Percentiles rank a stretch among this genome's conserved stretches.
These are phyloP conservation scores for Pseudanteris insignis DNA, from an alignment of 2,888 invertebrate genomes.

Conservation along the genomic window DNA sequence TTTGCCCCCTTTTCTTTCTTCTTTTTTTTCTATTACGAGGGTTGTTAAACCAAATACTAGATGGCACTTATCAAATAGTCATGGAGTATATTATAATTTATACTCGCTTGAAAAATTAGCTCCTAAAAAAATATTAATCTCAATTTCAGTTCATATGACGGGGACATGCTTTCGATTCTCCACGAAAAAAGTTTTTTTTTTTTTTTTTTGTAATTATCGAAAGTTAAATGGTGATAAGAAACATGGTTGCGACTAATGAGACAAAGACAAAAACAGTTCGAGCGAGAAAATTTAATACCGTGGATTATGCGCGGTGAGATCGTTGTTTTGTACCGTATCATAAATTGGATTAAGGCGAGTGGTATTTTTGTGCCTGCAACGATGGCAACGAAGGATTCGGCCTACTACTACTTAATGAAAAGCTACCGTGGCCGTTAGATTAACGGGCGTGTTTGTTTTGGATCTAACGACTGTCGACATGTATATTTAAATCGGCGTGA, in stretches of 20 bases:
- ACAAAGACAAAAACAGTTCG: constrained; percentile 1
- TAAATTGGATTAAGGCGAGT: constrained; percentile 58
- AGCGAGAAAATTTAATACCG: constrained; percentile 48
- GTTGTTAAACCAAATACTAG: too few species aligned
- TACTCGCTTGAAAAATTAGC: too few species aligned
- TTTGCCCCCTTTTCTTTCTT: too few species aligned
- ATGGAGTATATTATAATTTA: too few species aligned
- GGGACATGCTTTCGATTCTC: too few species aligned
- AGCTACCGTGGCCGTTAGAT: constrained; percentile 19
- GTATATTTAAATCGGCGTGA: constrained; percentile 18
- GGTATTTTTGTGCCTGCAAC: constrained; percentile 48
- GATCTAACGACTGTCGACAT: constrained; percentile 7
- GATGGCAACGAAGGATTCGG: constrained; percentile 15
- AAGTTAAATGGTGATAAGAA: too few species aligned
- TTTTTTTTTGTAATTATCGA: too few species aligned
- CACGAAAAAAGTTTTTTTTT: too few species aligned
- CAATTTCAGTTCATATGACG: too few species aligned
- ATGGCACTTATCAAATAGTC: too few species aligned
- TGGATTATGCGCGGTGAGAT: constrained; percentile 54
- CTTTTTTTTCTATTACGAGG: too few species aligned
- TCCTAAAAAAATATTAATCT: too few species aligned
- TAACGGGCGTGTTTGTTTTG: constrained; percentile 33
- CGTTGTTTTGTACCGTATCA: constrained; percentile 52
- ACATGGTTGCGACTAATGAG: not conserved
- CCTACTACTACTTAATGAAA: constrained; percentile 15